A percentile compares a stretch with the other conserved stretches of the same genome.
Conservation (phyloP, 2,113 vertebrate genomes). For the Saccopteryx leptura region DNA sequence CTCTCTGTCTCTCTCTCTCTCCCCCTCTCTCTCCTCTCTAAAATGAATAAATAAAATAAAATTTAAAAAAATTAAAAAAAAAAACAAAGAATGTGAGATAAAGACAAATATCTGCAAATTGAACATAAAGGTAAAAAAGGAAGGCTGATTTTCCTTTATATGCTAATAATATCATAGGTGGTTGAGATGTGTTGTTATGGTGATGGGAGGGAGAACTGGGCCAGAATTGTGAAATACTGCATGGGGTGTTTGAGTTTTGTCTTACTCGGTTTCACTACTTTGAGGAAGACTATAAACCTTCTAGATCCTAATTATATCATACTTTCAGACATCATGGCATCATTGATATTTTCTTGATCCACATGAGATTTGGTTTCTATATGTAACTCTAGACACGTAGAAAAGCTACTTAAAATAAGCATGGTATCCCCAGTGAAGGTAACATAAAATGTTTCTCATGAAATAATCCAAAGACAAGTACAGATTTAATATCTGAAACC, state of each 20-base stretch:
- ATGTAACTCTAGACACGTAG: neutral
- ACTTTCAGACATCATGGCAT: neutral
- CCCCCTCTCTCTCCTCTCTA: no score
- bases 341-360: neutral
- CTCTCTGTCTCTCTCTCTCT: no score
- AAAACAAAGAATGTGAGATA: neutral
- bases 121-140: neutral
- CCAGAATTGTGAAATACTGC: neutral
- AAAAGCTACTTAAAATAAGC: neutral
- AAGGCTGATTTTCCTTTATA: neutral
- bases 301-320: neutral
- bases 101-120: neutral
- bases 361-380: neutral
- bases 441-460: neutral
- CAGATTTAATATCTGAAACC: neutral
- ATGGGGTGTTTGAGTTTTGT: neutral
- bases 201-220: neutral
- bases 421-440: neutral
- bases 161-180: neutral
- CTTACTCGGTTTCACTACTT: neutral
- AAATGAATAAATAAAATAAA: no score
- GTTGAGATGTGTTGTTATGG: neutral
- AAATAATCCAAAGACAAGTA: neutral
- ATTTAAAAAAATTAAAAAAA: neutral
- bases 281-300: neutral